phyloP scores from a whole-genome alignment of 2,113 vertebrate genomes.

The Melanerpes aurifrons region DNA sequence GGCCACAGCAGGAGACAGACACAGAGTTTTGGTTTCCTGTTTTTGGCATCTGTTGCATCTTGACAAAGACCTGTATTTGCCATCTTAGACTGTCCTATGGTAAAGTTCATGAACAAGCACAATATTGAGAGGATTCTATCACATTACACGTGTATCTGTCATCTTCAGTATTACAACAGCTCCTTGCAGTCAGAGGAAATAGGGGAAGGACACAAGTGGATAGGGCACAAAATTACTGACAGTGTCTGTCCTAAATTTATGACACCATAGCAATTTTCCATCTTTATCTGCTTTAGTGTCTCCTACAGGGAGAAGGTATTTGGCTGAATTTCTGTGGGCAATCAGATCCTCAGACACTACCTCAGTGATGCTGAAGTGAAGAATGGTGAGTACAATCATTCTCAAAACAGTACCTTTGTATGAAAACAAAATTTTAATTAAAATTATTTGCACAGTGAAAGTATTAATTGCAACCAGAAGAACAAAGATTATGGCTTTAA shows the following conservation, averaged over 20 bases:
- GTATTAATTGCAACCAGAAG: not conserved
- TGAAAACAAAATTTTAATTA: not conserved
- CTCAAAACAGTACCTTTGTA: not conserved
- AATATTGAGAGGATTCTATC: not conserved
- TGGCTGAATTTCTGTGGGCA: not conserved
- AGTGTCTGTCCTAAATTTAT: not conserved
- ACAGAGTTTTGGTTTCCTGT: not conserved
- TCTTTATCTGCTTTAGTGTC: not conserved
- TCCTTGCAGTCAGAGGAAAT: not conserved
- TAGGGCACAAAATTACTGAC: not conserved
- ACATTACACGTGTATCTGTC: not conserved
- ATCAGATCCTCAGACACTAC: not conserved
- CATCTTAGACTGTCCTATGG: not conserved
- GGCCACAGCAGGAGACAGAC: not conserved
- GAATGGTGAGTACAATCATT: not conserved
- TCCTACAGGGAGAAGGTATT: not conserved
- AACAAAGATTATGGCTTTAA: not conserved
- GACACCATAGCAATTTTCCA: not conserved
- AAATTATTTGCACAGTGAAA: not conserved
- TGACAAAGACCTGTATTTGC: not conserved
- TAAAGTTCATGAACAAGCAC: not conserved
- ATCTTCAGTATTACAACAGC: not conserved
- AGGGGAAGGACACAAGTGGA: not conserved
- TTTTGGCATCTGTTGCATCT: not conserved
- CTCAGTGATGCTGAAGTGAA: not conserved